A percentile compares a stretch with the other conserved stretches of the same genome.
Evolutionary conservation across 2,113 vertebrate genomes (phyloP).

Genomic region (Eleginops maclovinus): DNA sequence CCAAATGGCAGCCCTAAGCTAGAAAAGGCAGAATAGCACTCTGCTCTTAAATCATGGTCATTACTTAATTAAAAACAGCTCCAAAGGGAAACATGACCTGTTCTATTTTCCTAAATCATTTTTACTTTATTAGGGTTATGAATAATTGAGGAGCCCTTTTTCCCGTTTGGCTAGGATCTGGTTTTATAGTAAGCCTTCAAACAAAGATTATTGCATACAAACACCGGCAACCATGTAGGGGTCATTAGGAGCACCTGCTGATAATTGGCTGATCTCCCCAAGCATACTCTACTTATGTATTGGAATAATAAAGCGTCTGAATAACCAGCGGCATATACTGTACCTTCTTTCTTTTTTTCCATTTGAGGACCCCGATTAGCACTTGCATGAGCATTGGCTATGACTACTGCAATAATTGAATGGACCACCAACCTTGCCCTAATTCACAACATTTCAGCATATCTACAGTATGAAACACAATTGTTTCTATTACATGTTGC

Average conservation of each 20-base stretch:
- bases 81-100: conserved; percentile 43
- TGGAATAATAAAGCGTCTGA: conserved; percentile 10
- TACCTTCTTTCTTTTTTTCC: no score
- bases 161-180: not conserved
- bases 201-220: not conserved
- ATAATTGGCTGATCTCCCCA: not conserved
- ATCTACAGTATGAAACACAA: no score
- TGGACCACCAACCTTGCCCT: no score
- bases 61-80: conserved; percentile 54
- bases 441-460: no score
- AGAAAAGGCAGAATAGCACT: conserved; percentile 1
- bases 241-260: not conserved
- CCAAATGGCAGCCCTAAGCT: conserved; percentile 12
- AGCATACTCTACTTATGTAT: not conserved
- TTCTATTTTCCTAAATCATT: conserved; percentile 37
- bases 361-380: no score
- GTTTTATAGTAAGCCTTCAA: not conserved
- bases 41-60: conserved; percentile 28
- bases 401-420: no score
- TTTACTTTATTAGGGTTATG: conserved; percentile 38
- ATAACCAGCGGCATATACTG: not conserved
- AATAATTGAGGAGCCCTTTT: conserved; percentile 31
- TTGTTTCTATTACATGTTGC: no score
- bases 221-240: not conserved
- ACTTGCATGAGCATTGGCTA: no score